phyloP scores from a whole-genome alignment of 2,113 vertebrate species.

The Nematolebias whitei region DNA sequence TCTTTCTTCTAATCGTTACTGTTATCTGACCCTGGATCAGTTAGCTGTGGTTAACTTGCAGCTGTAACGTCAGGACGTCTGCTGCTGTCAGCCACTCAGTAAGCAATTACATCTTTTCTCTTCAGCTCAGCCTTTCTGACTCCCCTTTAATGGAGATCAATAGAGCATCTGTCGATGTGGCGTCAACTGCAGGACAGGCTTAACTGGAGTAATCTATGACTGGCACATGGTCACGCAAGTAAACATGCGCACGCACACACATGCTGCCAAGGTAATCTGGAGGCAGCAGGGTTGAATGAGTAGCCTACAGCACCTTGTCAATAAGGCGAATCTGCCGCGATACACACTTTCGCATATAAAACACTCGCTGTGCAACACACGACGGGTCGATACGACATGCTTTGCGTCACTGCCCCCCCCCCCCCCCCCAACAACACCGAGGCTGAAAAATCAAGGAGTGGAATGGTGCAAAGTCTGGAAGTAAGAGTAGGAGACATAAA shows the following conservation, averaged over 20 bases:
- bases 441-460: constrained; percentile 27
- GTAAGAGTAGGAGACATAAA: constrained; percentile 19
- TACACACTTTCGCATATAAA: constrained; percentile 27
- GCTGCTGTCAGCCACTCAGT: constrained; percentile 69
- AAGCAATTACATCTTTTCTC: constrained; percentile 76
- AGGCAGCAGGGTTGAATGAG: constrained; percentile 51
- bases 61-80: constrained; percentile 60
- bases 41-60: constrained; percentile 64
- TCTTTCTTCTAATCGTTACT: constrained; percentile 59
- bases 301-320: constrained; percentile 49
- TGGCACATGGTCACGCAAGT: constrained; percentile 11
- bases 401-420: constrained; percentile 27
- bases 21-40: constrained; percentile 73
- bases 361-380: constrained; percentile 41
- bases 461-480: constrained; percentile 24
- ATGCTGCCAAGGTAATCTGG: constrained; percentile 41
- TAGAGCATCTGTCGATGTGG: constrained; percentile 76
- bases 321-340: constrained; percentile 36
- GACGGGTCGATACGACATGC: constrained; percentile 62
- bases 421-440: constrained; percentile 31
- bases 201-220: constrained; percentile 69
- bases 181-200: constrained; percentile 65
- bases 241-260: not conserved
- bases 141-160: constrained; percentile 79
- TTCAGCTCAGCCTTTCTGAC: constrained; percentile 72